Conservation (phyloP, 2,888 invertebrate genomes). For the Hypolimnas misippus region DNA sequence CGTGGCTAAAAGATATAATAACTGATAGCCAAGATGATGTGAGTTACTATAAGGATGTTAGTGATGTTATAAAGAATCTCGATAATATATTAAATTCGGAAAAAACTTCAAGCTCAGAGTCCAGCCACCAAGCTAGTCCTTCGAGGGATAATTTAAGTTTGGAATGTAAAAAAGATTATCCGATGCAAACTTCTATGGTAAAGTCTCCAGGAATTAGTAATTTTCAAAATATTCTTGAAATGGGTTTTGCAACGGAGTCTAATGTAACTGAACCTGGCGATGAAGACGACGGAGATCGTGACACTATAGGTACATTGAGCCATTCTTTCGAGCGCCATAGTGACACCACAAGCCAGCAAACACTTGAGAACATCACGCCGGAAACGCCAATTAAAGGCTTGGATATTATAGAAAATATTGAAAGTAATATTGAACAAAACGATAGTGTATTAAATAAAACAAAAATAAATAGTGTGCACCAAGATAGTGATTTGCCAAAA, state of each 20-base stretch:
- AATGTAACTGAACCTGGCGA: conserved; percentile 55
- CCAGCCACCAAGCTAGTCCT: conserved; percentile 83
- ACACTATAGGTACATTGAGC: conserved; percentile 73
- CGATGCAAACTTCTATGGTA: conserved; percentile 71
- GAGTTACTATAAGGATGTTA: conserved; percentile 84
- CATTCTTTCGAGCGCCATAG: conserved; percentile 78
- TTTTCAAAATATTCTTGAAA: conserved; percentile 71
- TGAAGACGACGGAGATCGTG: conserved; percentile 69
- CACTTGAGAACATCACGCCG: conserved; percentile 74
- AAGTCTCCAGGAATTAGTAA: conserved; percentile 78
- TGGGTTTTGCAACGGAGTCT: conserved; percentile 57
- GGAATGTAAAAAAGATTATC: conserved; percentile 77
- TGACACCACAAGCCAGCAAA: conserved; percentile 72
- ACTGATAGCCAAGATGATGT: conserved; percentile 84
- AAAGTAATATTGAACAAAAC: conserved; percentile 46
- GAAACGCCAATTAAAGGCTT: conserved; percentile 73
- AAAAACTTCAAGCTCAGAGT: conserved; percentile 84
- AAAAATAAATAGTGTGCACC: conserved; percentile 44
- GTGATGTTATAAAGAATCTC: conserved; percentile 86
- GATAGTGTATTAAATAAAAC: conserved; percentile 51
- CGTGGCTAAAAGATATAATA: conserved; percentile 85
- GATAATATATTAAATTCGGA: conserved; percentile 86
- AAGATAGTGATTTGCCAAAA: conserved; percentile 69
- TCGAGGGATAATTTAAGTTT: conserved; percentile 77
- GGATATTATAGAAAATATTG: conserved; percentile 54